A percentile compares a stretch with the other conserved stretches of the same genome.
phyloP scores from a whole-genome alignment of 2,888 invertebrate genomes.

The Patella caerulea region DNA sequence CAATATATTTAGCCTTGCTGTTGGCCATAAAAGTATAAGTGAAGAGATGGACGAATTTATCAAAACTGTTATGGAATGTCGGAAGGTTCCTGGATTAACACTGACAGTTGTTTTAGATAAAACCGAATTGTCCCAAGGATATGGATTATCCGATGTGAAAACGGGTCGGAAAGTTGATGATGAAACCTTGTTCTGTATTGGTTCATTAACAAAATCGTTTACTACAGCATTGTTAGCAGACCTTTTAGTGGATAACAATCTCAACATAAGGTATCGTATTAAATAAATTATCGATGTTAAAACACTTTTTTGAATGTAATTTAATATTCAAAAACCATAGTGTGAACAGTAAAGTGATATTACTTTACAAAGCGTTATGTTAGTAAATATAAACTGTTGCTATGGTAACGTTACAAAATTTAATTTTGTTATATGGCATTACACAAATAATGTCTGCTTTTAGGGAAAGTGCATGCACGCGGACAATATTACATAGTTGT shows the following conservation, averaged over 20 bases:
- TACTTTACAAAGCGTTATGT: no score
- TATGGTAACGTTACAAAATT: no score
- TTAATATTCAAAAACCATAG: no score
- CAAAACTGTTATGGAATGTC: neutral
- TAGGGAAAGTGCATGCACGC: no score
- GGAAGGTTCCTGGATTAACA: neutral
- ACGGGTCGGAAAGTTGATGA: slow-evolving; percentile 3
- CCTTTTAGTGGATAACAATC: neutral
- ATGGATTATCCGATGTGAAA: slow-evolving; percentile 3
- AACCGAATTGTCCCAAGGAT: neutral
- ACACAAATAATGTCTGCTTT: no score
- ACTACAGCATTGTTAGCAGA: slow-evolving; percentile 7
- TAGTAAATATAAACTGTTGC: no score
- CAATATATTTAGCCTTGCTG: no score
- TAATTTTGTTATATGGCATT: no score
- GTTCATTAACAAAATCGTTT: slow-evolving; percentile 11
- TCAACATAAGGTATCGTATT: neutral
- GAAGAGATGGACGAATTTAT: neutral
- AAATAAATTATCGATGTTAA: neutral
- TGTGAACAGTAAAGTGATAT: no score
- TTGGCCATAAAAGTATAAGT: no score
- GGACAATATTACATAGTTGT: no score
- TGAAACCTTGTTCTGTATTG: slow-evolving; percentile 13
- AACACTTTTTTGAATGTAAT: no score
- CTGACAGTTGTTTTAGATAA: neutral